phyloP scores from a whole-genome alignment of 1,140 invertebrate genomes.

The Papilio machaon region DNA sequence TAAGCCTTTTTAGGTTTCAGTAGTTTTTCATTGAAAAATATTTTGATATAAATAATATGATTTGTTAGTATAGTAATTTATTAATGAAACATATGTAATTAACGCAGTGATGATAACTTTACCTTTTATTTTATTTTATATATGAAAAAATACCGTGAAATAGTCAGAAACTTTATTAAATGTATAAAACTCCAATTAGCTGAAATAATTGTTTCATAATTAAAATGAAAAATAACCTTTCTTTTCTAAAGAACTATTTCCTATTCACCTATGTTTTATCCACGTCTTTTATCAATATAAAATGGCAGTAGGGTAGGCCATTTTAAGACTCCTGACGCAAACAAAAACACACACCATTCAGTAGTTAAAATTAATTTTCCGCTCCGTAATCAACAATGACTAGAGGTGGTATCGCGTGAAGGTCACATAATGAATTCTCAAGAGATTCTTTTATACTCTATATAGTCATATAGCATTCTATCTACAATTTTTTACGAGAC shows the following conservation, averaged over 20 bases:
- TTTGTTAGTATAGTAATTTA: too few relatives aligned
- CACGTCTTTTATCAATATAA: constrained; percentile 10
- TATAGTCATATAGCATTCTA: background rate
- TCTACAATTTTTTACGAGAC: background rate
- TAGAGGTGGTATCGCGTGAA: constrained; percentile 23
- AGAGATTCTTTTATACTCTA: background rate
- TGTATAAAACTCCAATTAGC: background rate
- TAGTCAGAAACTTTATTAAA: too few relatives aligned
- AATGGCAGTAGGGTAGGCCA: constrained; percentile 9
- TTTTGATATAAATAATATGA: too few relatives aligned
- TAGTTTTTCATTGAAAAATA: background rate
- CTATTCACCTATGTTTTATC: background rate
- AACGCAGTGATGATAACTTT: too few relatives aligned
- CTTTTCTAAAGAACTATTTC: background rate
- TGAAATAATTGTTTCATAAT: background rate
- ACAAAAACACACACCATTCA: constrained; percentile 30
- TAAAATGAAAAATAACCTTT: background rate
- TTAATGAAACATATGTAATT: too few relatives aligned
- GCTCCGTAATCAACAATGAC: constrained; percentile 20
- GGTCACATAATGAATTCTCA: constrained; percentile 18
- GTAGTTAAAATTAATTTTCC: constrained; percentile 33
- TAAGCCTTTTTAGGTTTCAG: background rate
- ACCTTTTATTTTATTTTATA: background rate
- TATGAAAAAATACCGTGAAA: background rate
- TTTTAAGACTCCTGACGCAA: constrained; percentile 1